Evolutionary conservation across 2,888 invertebrate species (phyloP), one percentile per base, ranked within the genome.

Genomic region (Philereme vetulata): DNA sequence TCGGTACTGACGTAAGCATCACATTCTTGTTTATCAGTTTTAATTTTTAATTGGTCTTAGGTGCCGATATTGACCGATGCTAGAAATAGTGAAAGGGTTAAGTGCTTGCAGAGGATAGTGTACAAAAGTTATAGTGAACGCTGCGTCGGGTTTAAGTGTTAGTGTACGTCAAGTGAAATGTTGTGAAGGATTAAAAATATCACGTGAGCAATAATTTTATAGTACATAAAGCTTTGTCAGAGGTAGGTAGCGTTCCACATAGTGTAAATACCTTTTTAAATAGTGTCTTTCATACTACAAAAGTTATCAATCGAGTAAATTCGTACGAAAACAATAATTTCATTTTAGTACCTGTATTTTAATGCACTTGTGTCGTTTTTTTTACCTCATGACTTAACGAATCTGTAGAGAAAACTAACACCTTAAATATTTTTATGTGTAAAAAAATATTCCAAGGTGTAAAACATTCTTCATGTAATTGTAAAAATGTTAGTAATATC

Each of bases 1-100:
- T 62, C 77, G 90, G 52, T 91, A 91, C 80, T 91, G 84, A 86
- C 75, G 47, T 52, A 51, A 51, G 21, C 54, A 64, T 56, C 70
- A 68, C 56, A 60, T 69, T 52, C 63, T 75, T 36, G 76, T 81
- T 57, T 72, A 75, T 60, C 75, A 74, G 66, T 79, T 81, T 71
- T 77, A 75, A 57, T 40, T 38, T 21, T 43, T 21, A 8, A 43
- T 10, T 11, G 9, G 35, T 36, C 35, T 7, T 36, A 4, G 8
- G 38, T 38, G 38, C 38, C 38, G 5, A 36, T 36, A 36, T 5
- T n/a, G 9, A 10, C n/a, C n/a, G 42, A 42, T 47, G 2, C n/a
- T 8, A 34, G 34, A 47, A 34, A 47, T 33, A 40, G 34, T 48
- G 35, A 48, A 35, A 21, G 2, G 21, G 21, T 21, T 21, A 21